Percentiles rank a stretch among this genome's conserved stretches.
phyloP scores from a whole-genome alignment of 1,140 invertebrate species.

The Bombus affinis region DNA sequence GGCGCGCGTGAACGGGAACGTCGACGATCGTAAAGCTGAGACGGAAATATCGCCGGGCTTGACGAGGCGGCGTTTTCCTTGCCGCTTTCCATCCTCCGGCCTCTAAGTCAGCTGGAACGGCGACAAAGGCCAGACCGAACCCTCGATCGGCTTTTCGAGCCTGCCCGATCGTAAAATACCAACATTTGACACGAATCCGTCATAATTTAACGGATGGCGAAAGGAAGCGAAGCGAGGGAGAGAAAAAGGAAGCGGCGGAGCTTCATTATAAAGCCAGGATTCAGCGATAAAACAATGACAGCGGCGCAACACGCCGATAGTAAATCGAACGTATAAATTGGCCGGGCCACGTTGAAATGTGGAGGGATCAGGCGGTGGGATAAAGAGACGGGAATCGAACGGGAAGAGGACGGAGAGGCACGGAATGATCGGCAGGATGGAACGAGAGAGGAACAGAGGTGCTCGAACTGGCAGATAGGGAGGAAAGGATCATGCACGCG shows the following conservation, averaged over 20 bases:
- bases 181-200: background rate
- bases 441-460: conserved; percentile 48
- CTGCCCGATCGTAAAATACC: background rate
- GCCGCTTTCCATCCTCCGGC: background rate
- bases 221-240: too few species aligned
- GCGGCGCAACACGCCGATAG: conserved; percentile 38
- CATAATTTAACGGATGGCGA: background rate
- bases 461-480: conserved; percentile 51
- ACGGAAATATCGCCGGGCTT: background rate
- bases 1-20: conserved; percentile 8
- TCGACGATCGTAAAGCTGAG: background rate
- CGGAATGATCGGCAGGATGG: conserved; percentile 19
- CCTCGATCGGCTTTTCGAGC: accelerated
- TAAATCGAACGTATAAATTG: conserved; percentile 45
- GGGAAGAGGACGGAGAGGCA: conserved; percentile 32
- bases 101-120: background rate
- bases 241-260: background rate
- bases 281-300: conserved; percentile 45
- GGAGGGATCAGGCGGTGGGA: conserved; percentile 41
- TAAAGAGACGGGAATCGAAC: conserved; percentile 40
- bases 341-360: conserved; percentile 43
- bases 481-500: conserved; percentile 62
- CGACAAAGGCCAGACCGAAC: too few species aligned
- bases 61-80: background rate
- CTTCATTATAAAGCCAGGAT: conserved; percentile 38